Evolutionary conservation across 2,113 vertebrate species (phyloP).

Genomic region (Taurulus bubalis): DNA sequence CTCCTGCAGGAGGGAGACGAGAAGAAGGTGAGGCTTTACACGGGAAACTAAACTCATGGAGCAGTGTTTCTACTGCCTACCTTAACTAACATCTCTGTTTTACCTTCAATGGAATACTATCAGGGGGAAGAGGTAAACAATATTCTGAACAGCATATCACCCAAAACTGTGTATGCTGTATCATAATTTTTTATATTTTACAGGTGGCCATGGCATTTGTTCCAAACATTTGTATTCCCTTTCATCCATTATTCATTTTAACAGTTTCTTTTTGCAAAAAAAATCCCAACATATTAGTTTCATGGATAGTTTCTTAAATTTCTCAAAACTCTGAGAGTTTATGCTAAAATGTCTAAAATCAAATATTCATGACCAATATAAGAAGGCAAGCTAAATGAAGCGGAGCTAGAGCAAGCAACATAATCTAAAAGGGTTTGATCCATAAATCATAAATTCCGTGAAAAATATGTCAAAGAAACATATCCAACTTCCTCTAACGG

Average conservation of each 20-base stretch:
- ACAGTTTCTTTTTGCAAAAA: not conserved
- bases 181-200: not conserved
- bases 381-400: slow-evolving; percentile 9
- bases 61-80: not conserved
- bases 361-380: slow-evolving; percentile 28
- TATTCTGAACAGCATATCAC: not conserved
- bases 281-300: not conserved
- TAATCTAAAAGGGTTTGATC: slow-evolving; percentile 7
- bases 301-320: not conserved
- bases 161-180: not conserved
- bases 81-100: not conserved
- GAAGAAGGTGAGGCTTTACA: slow-evolving; percentile 89
- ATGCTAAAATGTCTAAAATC: not conserved
- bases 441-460: slow-evolving; percentile 1
- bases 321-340: not conserved
- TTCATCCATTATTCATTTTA: not conserved
- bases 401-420: not conserved
- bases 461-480: not conserved
- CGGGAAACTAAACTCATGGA: not conserved
- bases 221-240: not conserved
- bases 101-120: not conserved
- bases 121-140: not conserved
- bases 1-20: slow-evolving; percentile 95
- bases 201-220: not conserved
- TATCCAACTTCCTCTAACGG: not conserved